Conservation (phyloP, 2,113 vertebrate genomes). For the Etia nguti region DNA sequence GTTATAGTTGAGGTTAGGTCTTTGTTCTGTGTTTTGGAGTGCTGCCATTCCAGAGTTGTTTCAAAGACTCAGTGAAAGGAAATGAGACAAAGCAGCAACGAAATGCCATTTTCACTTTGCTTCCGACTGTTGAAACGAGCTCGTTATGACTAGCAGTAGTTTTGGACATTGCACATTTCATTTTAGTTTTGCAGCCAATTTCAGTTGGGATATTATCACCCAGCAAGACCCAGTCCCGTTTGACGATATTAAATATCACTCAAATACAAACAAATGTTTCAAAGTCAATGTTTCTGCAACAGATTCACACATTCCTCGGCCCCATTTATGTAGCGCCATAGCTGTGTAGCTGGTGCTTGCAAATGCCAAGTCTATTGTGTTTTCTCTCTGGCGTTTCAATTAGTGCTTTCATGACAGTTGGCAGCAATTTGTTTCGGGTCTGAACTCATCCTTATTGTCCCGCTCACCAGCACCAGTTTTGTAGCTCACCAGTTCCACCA, state of each 20-base stretch:
- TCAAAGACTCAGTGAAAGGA: slow-evolving; percentile 6
- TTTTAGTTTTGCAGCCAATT: not conserved
- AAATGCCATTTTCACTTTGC: not conserved
- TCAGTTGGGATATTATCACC: not conserved
- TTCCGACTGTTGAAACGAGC: not conserved
- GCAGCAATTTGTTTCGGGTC: not conserved
- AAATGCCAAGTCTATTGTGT: not conserved
- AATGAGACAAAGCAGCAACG: not conserved
- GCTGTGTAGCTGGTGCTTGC: not conserved
- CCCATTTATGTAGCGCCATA: not conserved
- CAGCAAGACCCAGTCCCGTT: not conserved
- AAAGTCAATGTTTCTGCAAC: not conserved
- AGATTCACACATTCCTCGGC: not conserved
- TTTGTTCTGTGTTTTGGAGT: slow-evolving; percentile 28
- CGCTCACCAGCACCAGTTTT: not conserved
- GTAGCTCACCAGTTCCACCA: not conserved
- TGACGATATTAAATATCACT: not conserved
- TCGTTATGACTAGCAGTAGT: not conserved
- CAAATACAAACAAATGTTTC: not conserved
- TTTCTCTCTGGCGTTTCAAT: not conserved
- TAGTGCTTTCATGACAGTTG: not conserved
- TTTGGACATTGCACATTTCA: not conserved
- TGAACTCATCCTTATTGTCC: not conserved
- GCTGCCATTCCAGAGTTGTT: slow-evolving; percentile 19
- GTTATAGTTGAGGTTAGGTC: slow-evolving; percentile 29